phyloP scores from a whole-genome alignment of 2,113 vertebrate species.

The Pelodiscus sinensis region DNA sequence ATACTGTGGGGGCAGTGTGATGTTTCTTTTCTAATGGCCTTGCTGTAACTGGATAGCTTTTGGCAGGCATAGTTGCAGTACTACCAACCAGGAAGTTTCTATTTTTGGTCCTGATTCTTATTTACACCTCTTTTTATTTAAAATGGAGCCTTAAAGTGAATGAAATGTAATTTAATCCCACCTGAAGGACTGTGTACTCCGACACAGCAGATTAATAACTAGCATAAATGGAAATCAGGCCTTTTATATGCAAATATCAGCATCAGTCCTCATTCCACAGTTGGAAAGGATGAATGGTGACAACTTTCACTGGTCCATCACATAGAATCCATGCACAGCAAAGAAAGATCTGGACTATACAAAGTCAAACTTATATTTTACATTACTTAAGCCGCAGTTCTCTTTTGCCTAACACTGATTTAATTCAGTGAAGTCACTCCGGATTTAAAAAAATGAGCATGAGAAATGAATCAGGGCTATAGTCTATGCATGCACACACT shows the following conservation, averaged over 20 bases:
- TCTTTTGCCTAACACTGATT: background rate
- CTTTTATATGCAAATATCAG: background rate
- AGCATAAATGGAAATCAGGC: background rate
- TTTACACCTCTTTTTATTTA: background rate
- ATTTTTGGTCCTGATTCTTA: background rate
- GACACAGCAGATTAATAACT: background rate
- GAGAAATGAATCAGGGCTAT: background rate
- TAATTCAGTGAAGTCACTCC: background rate
- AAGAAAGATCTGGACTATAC: background rate
- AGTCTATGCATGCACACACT: background rate
- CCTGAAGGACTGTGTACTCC: background rate
- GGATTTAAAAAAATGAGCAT: background rate
- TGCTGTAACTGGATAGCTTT: background rate
- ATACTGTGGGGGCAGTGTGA: background rate
- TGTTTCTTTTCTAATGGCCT: background rate
- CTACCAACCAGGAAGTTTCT: background rate
- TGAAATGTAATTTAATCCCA: background rate
- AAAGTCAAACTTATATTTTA: background rate
- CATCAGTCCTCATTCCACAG: background rate
- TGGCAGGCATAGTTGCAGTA: background rate
- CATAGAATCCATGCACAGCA: background rate
- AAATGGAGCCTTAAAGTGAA: background rate
- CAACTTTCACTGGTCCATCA: background rate
- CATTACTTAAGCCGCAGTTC: background rate
- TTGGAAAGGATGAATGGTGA: conserved; percentile 22